Conservation (phyloP, 1,140 invertebrate genomes). For the Reticulitermes speratus region DNA sequence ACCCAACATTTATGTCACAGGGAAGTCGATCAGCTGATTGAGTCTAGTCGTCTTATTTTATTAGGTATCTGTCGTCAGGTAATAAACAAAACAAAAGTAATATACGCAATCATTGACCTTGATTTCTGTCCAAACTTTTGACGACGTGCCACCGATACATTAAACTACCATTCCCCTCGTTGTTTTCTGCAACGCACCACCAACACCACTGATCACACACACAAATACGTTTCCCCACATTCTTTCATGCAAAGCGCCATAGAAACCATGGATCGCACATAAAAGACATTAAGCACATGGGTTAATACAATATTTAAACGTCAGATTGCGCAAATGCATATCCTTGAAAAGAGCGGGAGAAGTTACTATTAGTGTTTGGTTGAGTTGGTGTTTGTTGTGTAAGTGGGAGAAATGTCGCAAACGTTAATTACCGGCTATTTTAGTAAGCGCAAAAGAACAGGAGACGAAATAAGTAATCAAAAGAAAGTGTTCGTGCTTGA, state of each 20-base stretch:
- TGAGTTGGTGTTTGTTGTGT: background rate
- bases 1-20: background rate
- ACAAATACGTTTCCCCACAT: too few species aligned
- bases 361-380: background rate
- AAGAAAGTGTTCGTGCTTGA: slow-evolving; percentile 26
- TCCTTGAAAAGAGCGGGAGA: background rate
- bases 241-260: too few species aligned
- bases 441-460: slow-evolving; percentile 31
- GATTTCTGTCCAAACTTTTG: background rate
- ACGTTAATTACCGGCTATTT: slow-evolving; percentile 30
- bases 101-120: background rate
- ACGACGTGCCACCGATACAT: background rate
- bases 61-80: background rate
- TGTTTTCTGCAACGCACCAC: too few species aligned
- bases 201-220: too few species aligned
- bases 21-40: slow-evolving; percentile 2
- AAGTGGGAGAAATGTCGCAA: slow-evolving; percentile 26
- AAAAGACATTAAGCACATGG: background rate
- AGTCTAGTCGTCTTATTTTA: background rate
- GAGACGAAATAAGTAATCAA: slow-evolving; percentile 4
- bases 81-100: background rate
- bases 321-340: background rate
- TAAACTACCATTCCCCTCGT: background rate
- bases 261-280: background rate
- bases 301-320: background rate